These are phyloP conservation scores for Pelecanus crispus DNA, from an alignment of 2,113 vertebrate genomes.

Conservation along the genomic window DNA sequence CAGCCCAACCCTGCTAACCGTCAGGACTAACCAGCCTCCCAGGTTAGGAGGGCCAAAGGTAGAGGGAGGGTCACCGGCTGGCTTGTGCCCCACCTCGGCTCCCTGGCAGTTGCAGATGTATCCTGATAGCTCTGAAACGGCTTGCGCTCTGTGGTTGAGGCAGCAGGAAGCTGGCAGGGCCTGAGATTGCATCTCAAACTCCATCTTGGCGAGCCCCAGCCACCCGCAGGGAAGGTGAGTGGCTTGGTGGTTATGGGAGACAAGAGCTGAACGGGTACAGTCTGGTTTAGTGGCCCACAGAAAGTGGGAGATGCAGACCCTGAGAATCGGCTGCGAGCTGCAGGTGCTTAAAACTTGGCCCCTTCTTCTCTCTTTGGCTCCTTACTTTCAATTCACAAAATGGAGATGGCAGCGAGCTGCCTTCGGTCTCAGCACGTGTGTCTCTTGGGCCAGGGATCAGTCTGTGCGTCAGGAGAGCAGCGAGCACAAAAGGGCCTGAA, in stretches of 20 bases:
- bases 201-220: background rate
- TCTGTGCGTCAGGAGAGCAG: background rate
- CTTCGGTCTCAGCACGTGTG: rapidly evolving
- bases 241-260: background rate
- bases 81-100: background rate
- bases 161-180: background rate
- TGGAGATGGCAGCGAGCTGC: background rate
- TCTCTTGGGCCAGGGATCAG: background rate
- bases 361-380: background rate
- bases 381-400: background rate
- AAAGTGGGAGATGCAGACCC: background rate
- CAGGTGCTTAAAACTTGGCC: background rate
- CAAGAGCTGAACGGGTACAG: background rate
- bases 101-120: background rate
- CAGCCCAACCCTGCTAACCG: background rate
- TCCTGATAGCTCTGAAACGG: background rate
- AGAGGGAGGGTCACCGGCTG: background rate
- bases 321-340: background rate
- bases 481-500: background rate
- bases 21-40: background rate
- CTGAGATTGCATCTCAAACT: background rate
- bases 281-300: background rate
- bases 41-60: background rate
- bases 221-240: background rate
- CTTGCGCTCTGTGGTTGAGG: background rate